A percentile compares a stretch with the other conserved stretches of the same genome.
These are phyloP conservation scores for Leucoraja erinaceus DNA, from an alignment of 2,113 vertebrate genomes.

Conservation along the genomic window DNA sequence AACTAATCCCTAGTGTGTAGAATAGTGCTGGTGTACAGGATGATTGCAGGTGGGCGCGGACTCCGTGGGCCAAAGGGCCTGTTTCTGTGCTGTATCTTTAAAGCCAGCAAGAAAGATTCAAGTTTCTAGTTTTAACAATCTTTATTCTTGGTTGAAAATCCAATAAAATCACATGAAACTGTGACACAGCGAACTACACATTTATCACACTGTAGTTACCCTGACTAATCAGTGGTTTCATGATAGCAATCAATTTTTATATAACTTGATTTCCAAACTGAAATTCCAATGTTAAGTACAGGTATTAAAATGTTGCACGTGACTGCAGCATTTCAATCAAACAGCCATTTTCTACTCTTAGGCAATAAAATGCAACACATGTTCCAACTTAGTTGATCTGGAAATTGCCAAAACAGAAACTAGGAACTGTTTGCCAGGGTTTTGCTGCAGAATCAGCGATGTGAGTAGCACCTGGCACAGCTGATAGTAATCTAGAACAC, in stretches of 20 bases:
- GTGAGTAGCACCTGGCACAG: not conserved
- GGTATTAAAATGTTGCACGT: not conserved
- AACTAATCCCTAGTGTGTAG: too few relatives aligned
- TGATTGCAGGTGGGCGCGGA: too few relatives aligned
- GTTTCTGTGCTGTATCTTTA: too few relatives aligned
- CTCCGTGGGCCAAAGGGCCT: too few relatives aligned
- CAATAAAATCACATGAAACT: not conserved
- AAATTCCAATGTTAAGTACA: not conserved
- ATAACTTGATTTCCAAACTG: not conserved
- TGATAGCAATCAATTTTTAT: not conserved
- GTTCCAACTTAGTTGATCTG: not conserved
- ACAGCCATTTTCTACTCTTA: not conserved
- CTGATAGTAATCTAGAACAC: not conserved
- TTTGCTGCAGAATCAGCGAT: not conserved
- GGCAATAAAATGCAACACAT: not conserved
- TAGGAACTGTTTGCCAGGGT: not conserved
- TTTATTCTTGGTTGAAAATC: not conserved
- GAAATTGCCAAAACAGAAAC: not conserved
- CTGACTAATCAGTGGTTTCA: not conserved
- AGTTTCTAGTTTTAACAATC: not conserved
- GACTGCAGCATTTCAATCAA: not conserved
- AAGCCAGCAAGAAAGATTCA: not conserved
- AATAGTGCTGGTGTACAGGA: too few relatives aligned
- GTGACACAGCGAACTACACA: not conserved
- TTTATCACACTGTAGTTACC: not conserved